phyloP scores from a whole-genome alignment of 2,113 vertebrate genomes.

The Aptenodytes forsteri region DNA sequence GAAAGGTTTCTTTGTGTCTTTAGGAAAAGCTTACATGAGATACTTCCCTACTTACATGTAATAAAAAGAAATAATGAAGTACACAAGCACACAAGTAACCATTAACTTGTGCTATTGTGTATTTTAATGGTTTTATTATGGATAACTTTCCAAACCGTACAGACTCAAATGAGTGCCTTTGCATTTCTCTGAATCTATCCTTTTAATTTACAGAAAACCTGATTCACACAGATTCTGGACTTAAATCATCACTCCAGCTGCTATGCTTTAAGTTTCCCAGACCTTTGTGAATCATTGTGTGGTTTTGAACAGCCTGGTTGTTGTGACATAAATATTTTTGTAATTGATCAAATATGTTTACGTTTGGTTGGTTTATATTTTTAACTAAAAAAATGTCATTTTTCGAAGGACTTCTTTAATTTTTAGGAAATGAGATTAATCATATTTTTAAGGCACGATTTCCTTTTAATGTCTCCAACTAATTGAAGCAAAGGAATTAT shows the following conservation, averaged over 20 bases:
- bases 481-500: constrained; percentile 15
- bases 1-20: constrained; percentile 59
- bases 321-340: constrained; percentile 56
- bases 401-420: constrained; percentile 36
- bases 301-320: constrained; percentile 58
- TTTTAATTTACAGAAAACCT: constrained; percentile 63
- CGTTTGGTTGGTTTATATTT: constrained; percentile 41
- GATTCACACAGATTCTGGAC: constrained; percentile 58
- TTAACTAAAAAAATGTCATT: neutral
- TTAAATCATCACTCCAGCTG: constrained; percentile 61
- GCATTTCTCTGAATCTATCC: constrained; percentile 23
- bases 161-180: neutral
- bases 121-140: constrained; percentile 26
- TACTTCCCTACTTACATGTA: constrained; percentile 47
- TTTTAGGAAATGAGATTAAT: constrained; percentile 64
- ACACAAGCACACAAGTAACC: constrained; percentile 23
- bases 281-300: constrained; percentile 67
- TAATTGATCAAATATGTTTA: constrained; percentile 65
- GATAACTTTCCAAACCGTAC: neutral
- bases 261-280: constrained; percentile 50
- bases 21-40: constrained; percentile 55
- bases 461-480: constrained; percentile 35
- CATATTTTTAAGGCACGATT: neutral
- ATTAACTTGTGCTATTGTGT: constrained; percentile 41
- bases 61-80: constrained; percentile 53